Evolutionary conservation across 2,113 vertebrate genomes (phyloP).

Genomic region (Hydrolagus affinis): DNA sequence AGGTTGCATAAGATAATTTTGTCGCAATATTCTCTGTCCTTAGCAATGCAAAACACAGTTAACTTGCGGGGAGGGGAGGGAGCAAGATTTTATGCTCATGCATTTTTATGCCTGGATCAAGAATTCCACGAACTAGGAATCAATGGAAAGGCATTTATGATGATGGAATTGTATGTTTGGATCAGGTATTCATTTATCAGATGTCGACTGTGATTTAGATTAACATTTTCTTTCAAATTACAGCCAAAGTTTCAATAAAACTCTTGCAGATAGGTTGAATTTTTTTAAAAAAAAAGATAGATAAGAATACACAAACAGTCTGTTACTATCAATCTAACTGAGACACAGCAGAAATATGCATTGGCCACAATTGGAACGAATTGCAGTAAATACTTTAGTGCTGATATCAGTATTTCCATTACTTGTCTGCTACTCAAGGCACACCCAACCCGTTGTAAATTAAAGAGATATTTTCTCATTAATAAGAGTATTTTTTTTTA

Average conservation of each 20-base stretch:
- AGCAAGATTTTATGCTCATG: slow-evolving; percentile 13
- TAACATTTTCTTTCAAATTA: slow-evolving; percentile 6
- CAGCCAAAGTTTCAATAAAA: neutral
- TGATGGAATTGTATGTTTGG: slow-evolving; percentile 20
- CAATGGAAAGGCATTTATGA: neutral
- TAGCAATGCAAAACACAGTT: neutral
- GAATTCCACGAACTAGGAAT: slow-evolving; percentile 10
- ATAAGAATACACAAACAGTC: neutral
- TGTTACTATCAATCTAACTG: neutral
- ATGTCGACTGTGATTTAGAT: slow-evolving; percentile 12
- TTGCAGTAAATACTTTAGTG: neutral
- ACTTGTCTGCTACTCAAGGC: neutral
- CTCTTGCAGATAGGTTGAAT: neutral
- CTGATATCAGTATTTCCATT: neutral
- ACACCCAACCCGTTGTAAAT: neutral
- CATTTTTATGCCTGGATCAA: slow-evolving; percentile 17
- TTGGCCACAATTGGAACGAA: neutral
- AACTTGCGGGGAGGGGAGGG: neutral
- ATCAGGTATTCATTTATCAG: slow-evolving; percentile 18
- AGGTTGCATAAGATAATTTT: slow-evolving; percentile 16
- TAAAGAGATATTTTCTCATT: neutral
- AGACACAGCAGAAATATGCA: neutral
- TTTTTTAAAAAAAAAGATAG: neutral
- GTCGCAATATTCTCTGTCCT: slow-evolving; percentile 18
- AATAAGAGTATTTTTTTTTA: neutral